These are phyloP conservation scores for Trichogramma dendrolimi DNA, from an alignment of 2,888 invertebrate species.

Conservation along the genomic window DNA sequence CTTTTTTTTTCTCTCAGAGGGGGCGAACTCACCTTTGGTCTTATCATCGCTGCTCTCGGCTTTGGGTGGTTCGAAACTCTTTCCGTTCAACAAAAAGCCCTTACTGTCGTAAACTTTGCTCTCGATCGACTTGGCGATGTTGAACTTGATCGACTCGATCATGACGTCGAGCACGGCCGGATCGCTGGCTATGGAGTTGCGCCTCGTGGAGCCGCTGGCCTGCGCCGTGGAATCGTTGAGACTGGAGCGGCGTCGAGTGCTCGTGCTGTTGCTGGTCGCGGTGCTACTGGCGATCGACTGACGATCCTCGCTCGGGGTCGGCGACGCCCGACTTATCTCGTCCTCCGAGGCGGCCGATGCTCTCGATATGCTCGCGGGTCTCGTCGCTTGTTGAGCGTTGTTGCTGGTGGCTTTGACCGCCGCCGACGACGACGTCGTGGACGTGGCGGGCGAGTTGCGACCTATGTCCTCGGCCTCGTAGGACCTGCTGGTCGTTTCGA, in stretches of 20 bases:
- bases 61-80: slow-evolving; percentile 46
- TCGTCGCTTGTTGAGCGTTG: slow-evolving; percentile 46
- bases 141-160: slow-evolving; percentile 48
- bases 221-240: slow-evolving; percentile 25
- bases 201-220: too few species aligned
- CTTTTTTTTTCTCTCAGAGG: too few species aligned
- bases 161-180: slow-evolving; percentile 43
- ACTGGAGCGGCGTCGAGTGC: slow-evolving; percentile 30
- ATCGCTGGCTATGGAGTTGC: slow-evolving; percentile 10
- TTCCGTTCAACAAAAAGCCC: slow-evolving; percentile 35
- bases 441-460: slow-evolving; percentile 30
- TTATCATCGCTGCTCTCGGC: slow-evolving; percentile 45
- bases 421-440: slow-evolving; percentile 21
- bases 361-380: slow-evolving; percentile 33
- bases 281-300: background rate
- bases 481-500: slow-evolving; percentile 47
- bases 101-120: slow-evolving; percentile 43
- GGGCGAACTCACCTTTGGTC: slow-evolving; percentile 21
- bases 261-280: slow-evolving; percentile 29
- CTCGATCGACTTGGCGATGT: slow-evolving; percentile 47
- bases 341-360: slow-evolving; percentile 31
- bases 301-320: slow-evolving; percentile 10
- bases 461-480: slow-evolving; percentile 34
- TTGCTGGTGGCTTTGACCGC: slow-evolving; percentile 47
- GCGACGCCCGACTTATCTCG: slow-evolving; percentile 27